A percentile compares a stretch with the other conserved stretches of the same genome.
Evolutionary conservation across 2,113 vertebrate species (phyloP).

Genomic region (Rousettus leschenaultii): DNA sequence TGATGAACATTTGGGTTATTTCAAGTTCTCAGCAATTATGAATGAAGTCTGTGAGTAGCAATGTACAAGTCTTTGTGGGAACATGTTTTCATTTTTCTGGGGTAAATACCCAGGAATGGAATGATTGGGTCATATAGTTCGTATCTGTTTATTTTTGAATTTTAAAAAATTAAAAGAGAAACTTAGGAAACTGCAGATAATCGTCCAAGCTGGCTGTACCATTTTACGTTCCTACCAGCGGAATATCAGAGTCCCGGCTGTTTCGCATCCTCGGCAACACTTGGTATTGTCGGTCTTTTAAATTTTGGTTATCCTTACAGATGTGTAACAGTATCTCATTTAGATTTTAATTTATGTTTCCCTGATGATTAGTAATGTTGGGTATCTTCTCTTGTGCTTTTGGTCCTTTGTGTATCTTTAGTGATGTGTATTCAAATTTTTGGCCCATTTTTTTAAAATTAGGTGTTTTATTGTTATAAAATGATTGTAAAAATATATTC

Average conservation of each 20-base stretch:
- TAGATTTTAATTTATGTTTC: neutral
- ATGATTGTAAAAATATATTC: neutral
- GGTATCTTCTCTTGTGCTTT: neutral
- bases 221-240: neutral
- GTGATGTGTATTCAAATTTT: neutral
- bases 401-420: neutral
- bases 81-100: neutral
- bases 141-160: neutral
- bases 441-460: neutral
- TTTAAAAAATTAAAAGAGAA: neutral
- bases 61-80: neutral
- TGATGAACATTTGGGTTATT: conserved; percentile 3
- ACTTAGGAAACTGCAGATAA: neutral
- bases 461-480: neutral
- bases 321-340: neutral
- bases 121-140: neutral
- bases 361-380: neutral
- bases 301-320: neutral
- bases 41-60: neutral
- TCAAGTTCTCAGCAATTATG: neutral
- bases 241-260: neutral
- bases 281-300: neutral
- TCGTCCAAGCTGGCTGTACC: neutral
- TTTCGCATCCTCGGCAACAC: neutral
- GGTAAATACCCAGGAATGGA: neutral